Conservation (phyloP, 2,113 vertebrate genomes). For the Poeciliopsis turrubarensis region DNA sequence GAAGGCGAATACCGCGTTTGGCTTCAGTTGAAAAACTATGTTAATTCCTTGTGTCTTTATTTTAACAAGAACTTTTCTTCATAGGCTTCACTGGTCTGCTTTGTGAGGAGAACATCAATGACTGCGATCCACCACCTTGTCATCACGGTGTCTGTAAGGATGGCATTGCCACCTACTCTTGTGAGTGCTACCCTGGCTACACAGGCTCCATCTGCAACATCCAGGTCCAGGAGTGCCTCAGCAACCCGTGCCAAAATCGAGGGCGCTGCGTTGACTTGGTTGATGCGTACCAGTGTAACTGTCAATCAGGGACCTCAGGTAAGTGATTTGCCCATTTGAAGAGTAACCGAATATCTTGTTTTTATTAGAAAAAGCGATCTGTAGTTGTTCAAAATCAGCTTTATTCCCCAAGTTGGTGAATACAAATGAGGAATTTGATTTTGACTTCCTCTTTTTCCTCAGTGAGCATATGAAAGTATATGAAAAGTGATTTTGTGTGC, state of each 20-base stretch:
- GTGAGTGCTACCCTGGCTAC: conserved; percentile 88
- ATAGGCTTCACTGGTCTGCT: conserved; percentile 88
- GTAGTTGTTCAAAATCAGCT: background rate
- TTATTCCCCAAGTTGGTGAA: background rate
- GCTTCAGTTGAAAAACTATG: background rate
- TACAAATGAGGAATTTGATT: background rate
- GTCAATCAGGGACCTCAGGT: conserved; percentile 87
- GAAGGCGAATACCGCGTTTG: background rate
- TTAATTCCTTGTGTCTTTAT: background rate
- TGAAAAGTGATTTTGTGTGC: too few species aligned
- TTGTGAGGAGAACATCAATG: conserved; percentile 89
- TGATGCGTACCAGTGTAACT: conserved; percentile 92
- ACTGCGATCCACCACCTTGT: conserved; percentile 90
- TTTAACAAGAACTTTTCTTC: conserved; percentile 4
- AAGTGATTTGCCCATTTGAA: background rate
- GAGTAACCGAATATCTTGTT: background rate
- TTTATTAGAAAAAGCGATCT: background rate
- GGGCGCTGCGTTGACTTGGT: conserved; percentile 92
- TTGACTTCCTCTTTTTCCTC: background rate
- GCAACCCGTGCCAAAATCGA: conserved; percentile 89
- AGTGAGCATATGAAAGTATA: background rate
- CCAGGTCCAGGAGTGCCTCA: conserved; percentile 91
- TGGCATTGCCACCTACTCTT: conserved; percentile 89
- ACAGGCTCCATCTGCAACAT: conserved; percentile 90
- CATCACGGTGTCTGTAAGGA: conserved; percentile 91